These are phyloP conservation scores for Spilosoma lubricipeda DNA, from an alignment of 2,888 invertebrate species.

Conservation along the genomic window DNA sequence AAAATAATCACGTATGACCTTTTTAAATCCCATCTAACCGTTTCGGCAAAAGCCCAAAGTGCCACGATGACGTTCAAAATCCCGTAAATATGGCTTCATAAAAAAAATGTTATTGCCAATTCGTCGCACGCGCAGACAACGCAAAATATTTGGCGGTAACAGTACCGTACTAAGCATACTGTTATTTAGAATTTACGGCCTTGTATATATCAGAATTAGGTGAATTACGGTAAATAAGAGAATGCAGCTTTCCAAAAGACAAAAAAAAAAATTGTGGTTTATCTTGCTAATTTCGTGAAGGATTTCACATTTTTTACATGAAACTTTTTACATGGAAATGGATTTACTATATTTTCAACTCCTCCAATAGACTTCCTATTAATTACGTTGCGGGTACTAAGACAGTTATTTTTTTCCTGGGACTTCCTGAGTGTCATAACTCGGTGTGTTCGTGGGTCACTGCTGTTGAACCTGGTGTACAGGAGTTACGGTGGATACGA, in stretches of 20 bases:
- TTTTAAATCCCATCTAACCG: conserved; percentile 8
- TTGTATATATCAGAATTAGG: conserved; percentile 43
- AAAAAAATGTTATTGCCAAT: conserved; percentile 32
- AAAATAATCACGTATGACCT: conserved; percentile 4
- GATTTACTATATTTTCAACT: too few species aligned
- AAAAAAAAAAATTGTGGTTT: too few species aligned
- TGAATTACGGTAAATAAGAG: conserved; percentile 18
- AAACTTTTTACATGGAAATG: too few species aligned
- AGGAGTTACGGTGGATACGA: too few species aligned
- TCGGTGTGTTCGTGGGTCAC: too few species aligned
- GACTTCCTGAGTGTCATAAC: too few species aligned
- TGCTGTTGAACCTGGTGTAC: too few species aligned
- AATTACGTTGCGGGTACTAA: too few species aligned
- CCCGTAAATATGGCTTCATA: conserved; percentile 43
- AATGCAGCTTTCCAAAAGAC: neutral
- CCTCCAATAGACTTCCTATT: too few species aligned
- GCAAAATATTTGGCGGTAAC: conserved; percentile 37
- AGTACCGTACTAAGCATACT: conserved; percentile 35
- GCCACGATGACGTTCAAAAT: conserved; percentile 24
- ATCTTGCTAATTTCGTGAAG: too few species aligned
- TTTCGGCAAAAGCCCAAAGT: conserved; percentile 4
- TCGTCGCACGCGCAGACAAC: conserved; percentile 28
- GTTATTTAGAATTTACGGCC: conserved; percentile 40
- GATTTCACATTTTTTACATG: too few species aligned
- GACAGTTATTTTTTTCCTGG: too few species aligned